These are phyloP conservation scores for Mallotus villosus DNA, from an alignment of 2,797 vertebrate species.

Conservation along the genomic window DNA sequence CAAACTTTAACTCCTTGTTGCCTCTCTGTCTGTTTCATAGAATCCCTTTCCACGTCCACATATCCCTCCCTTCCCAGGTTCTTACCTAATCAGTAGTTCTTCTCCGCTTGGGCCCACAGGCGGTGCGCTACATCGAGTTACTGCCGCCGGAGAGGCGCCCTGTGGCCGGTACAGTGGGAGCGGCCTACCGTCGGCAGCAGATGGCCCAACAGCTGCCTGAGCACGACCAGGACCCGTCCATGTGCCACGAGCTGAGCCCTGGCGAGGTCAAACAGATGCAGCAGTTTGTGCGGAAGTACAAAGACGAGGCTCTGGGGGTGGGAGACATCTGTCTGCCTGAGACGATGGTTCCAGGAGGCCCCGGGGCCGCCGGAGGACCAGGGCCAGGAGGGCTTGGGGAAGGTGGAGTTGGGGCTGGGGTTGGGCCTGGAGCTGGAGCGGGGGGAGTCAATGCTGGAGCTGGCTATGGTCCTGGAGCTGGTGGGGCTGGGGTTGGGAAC, in stretches of 20 bases:
- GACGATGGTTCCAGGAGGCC: slow-evolving; percentile 67
- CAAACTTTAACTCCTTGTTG: background rate
- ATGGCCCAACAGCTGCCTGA: slow-evolving; percentile 96
- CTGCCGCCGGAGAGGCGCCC: slow-evolving; percentile 93
- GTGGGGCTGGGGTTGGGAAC: background rate
- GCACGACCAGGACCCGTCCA: slow-evolving; percentile 94
- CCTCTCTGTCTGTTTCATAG: background rate
- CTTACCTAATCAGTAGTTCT: background rate
- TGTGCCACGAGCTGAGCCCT: slow-evolving; percentile 91
- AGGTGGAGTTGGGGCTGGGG: slow-evolving; percentile 58
- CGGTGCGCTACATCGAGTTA: slow-evolving; percentile 92
- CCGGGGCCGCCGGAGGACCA: slow-evolving; percentile 1
- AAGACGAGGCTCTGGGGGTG: slow-evolving; percentile 91
- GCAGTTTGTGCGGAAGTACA: slow-evolving; percentile 95
- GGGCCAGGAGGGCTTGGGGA: slow-evolving; percentile 26
- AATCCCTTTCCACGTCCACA: background rate
- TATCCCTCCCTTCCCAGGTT: background rate
- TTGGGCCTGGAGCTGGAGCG: background rate
- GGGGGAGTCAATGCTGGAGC: background rate
- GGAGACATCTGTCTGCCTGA: slow-evolving; percentile 89
- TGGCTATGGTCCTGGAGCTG: background rate
- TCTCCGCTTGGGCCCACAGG: slow-evolving; percentile 66
- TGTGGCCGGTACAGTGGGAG: slow-evolving; percentile 87
- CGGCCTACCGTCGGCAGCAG: slow-evolving; percentile 94
- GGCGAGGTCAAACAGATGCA: slow-evolving; percentile 94